These are phyloP conservation scores for Volucella bombylans DNA, from an alignment of 2,888 invertebrate genomes.

Conservation along the genomic window DNA sequence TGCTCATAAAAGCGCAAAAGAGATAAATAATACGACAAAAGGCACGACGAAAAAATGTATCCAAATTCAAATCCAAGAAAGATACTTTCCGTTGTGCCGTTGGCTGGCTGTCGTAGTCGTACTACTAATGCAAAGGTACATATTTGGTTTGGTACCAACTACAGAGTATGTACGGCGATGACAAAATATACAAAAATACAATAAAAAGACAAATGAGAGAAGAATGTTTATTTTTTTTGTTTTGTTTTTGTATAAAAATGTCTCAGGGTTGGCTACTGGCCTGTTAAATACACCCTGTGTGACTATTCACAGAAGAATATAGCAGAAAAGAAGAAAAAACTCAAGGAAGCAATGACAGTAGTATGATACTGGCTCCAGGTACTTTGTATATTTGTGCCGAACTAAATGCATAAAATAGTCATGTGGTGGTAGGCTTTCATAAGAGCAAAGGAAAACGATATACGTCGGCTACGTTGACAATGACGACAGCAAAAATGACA, in stretches of 20 bases:
- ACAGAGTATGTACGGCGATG: neutral
- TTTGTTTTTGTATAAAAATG: constrained; percentile 3
- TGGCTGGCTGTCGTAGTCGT: neutral
- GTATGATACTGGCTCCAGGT: constrained; percentile 40
- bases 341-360: constrained; percentile 20
- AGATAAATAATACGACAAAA: constrained; percentile 47
- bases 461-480: neutral
- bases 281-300: constrained; percentile 45
- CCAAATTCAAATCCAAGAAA: constrained; percentile 1
- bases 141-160: neutral
- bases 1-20: constrained; percentile 56
- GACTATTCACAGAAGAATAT: constrained; percentile 33
- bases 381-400: neutral
- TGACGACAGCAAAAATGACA: neutral
- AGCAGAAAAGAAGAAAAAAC: constrained; percentile 13
- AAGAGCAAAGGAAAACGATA: constrained; percentile 35
- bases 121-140: constrained; percentile 46
- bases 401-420: constrained; percentile 12
- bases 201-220: constrained; percentile 58
- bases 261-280: neutral
- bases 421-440: constrained; percentile 36
- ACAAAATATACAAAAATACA: constrained; percentile 47
- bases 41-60: constrained; percentile 1
- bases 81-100: neutral
- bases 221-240: constrained; percentile 24